Evolutionary conservation across 1,140 invertebrate species (phyloP), one percentile per base, ranked within the genome.

Genomic region (Bombus pyrosoma): DNA sequence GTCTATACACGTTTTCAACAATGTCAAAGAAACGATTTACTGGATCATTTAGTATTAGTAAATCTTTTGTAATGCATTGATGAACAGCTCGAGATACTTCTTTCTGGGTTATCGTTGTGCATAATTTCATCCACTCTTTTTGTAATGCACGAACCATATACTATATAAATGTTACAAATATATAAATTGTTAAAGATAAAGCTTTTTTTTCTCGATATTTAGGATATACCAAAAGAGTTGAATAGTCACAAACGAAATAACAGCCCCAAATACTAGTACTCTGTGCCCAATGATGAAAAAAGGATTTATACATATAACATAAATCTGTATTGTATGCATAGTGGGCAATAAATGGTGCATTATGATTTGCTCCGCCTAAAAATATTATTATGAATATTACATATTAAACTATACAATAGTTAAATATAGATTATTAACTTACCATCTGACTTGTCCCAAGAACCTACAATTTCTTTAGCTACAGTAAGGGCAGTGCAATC

Each of bases 241-340:
- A 41, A 53, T 85, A 88, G 0, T 91, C 79, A 28, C 92, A 92
- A 39, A 94, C 86, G 43, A 95, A 95, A 59, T 95, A 93, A 34
- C 93, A 92, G 10, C 95, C 95, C 93, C 95, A 96, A 4, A 96
- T 91, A 34, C 95, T 93, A 0, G 93, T 95, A 79, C 94, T 5
- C 68, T 72, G 94, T 47, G 92, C 89, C 83, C 94, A 96, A 25
- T 90, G 90, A 12, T 94, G 89, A 73, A 94, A 91, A 75, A 96
- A 95, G 5, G 94, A 88, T 91, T 95, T 94, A 75, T 95, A 95
- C 1, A 92, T 86, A 47, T 95, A 90, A 64, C 94, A 95, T 0
- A 94, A 74, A 9, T 90, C 86, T 39, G 79, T 81, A 25, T 93
- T 94, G 9, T 89, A 93, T 28, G 88, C 87, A n/a, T 90, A 73